Conservation (phyloP, 2,113 vertebrate species). For the Salvelinus alpinus region DNA sequence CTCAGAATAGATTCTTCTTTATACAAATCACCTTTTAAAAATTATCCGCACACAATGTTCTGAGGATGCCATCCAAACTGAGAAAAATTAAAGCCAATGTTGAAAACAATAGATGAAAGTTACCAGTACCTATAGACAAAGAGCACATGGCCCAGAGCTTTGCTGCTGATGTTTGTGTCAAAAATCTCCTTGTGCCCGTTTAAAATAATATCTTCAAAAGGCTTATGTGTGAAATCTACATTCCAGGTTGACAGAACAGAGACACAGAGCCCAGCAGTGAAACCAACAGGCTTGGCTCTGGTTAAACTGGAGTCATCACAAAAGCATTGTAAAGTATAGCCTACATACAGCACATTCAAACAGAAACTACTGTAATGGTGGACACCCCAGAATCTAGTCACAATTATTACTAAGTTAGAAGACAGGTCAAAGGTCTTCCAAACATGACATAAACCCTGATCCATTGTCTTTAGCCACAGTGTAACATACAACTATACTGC, state of each 20-base stretch:
- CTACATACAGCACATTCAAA: no score
- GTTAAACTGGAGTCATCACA: slow-evolving; percentile 50
- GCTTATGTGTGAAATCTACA: slow-evolving; percentile 38
- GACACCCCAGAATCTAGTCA: neutral
- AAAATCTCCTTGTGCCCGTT: slow-evolving; percentile 62
- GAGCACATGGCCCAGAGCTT: slow-evolving; percentile 77
- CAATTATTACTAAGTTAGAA: neutral
- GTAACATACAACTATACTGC: neutral
- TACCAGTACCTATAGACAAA: slow-evolving; percentile 87
- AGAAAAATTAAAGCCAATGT: slow-evolving; percentile 69
- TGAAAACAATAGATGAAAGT: slow-evolving; percentile 80
- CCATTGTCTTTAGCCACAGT: slow-evolving; percentile 25
- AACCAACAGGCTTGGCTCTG: slow-evolving; percentile 55
- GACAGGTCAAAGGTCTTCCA: neutral
- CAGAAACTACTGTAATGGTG: neutral
- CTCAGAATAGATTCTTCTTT: slow-evolving; percentile 50
- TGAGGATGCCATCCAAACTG: slow-evolving; percentile 22
- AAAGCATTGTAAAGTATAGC: no score
- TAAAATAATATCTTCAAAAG: slow-evolving; percentile 51
- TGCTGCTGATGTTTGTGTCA: slow-evolving; percentile 75
- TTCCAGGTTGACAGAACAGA: no score
- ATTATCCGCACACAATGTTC: slow-evolving; percentile 83
- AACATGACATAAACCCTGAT: neutral
- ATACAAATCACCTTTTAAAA: slow-evolving; percentile 95
- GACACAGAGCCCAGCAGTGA: slow-evolving; percentile 4